phyloP scores from a whole-genome alignment of 2,888 invertebrate genomes.

The Nowickia ferox region DNA sequence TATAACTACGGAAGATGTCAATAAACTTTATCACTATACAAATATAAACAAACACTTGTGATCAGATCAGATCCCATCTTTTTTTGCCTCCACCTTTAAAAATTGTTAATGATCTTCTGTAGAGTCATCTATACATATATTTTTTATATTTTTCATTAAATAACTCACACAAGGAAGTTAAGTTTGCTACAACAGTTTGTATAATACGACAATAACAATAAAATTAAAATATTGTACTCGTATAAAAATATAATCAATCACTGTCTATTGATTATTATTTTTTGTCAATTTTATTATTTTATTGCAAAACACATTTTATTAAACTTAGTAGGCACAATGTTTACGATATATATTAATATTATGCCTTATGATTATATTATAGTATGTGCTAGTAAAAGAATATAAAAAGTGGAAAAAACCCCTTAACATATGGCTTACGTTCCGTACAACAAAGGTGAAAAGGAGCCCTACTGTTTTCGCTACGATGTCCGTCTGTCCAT shows the following conservation, averaged over 20 bases:
- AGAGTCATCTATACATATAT: background rate
- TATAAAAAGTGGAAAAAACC: too few relatives aligned
- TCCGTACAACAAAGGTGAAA: too few relatives aligned
- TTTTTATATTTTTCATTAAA: background rate
- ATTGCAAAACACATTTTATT: too few relatives aligned
- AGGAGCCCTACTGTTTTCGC: too few relatives aligned
- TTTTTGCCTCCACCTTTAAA: slow-evolving; percentile 34
- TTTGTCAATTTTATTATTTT: background rate
- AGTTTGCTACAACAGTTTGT: background rate
- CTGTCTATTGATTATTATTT: background rate
- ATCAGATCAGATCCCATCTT: slow-evolving; percentile 2
- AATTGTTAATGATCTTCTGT: slow-evolving; percentile 23
- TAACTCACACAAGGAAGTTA: slow-evolving; percentile 36
- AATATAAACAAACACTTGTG: background rate
- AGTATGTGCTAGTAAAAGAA: too few relatives aligned
- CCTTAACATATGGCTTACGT: too few relatives aligned
- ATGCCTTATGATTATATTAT: too few relatives aligned
- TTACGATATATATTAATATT: too few relatives aligned
- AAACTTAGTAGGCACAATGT: too few relatives aligned
- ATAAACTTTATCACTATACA: slow-evolving; percentile 44
- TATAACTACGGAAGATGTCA: slow-evolving; percentile 67
- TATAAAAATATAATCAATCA: slow-evolving; percentile 8
- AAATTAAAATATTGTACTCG: background rate
- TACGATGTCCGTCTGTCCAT: too few relatives aligned
- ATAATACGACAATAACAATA: background rate